Conservation (phyloP, 2,888 invertebrate species). For the Mycalesis mineus region DNA sequence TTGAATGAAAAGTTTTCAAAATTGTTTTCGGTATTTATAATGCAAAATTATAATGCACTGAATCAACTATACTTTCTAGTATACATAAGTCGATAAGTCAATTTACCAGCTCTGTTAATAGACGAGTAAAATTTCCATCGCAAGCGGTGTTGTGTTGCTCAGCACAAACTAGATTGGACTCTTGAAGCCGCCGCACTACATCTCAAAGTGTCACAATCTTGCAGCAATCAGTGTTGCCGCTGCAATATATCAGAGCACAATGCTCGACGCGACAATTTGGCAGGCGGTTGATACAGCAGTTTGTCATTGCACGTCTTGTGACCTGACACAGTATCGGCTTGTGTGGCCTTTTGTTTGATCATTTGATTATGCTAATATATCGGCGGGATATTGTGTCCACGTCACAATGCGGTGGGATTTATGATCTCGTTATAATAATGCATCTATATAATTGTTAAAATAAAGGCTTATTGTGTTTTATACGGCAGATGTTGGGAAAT, state of each 20-base stretch:
- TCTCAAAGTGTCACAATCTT: neutral
- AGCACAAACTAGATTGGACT: conserved; percentile 4
- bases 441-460: neutral
- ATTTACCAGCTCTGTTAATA: too few relatives aligned
- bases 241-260: conserved; percentile 2
- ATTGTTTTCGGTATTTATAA: too few relatives aligned
- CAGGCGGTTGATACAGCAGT: conserved; percentile 20
- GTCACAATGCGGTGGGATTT: neutral
- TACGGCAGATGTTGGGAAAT: too few relatives aligned
- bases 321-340: conserved; percentile 8
- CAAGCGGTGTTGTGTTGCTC: neutral
- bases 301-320: conserved; percentile 20
- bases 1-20: too few relatives aligned
- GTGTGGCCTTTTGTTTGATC: neutral
- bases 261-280: conserved; percentile 13
- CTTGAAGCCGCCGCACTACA: neutral
- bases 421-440: neutral
- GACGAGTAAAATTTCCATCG: too few relatives aligned
- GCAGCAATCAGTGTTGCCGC: neutral
- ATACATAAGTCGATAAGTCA: too few relatives aligned
- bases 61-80: too few relatives aligned
- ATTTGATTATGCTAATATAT: conserved; percentile 1
- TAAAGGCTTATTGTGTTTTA: too few relatives aligned
- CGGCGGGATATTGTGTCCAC: neutral
- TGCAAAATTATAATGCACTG: too few relatives aligned